Conservation (phyloP, 2,797 vertebrate species). For the Alca torda region DNA sequence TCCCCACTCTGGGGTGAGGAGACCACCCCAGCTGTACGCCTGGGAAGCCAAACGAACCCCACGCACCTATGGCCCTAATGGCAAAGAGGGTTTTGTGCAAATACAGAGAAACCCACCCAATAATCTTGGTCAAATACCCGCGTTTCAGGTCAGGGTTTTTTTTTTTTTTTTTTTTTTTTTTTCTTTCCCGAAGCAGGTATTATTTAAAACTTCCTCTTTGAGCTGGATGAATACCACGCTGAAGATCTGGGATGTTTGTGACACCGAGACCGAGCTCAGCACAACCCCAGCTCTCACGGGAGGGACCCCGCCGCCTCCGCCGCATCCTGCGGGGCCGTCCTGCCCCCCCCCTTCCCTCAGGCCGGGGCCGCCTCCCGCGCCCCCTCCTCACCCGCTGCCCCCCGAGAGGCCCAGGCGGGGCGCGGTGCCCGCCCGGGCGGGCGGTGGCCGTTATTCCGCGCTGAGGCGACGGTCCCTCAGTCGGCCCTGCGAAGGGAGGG, state of each 20-base stretch:
- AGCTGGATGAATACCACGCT: not conserved
- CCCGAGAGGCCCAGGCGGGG: not conserved
- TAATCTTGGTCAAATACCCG: accelerated
- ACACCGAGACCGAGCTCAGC: not conserved
- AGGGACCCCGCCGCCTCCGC: accelerated
- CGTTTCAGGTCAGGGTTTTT: not conserved
- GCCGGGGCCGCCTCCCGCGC: too few species aligned
- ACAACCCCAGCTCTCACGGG: accelerated
- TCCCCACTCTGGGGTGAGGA: not conserved
- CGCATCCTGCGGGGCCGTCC: not conserved
- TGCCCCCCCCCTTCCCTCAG: not conserved
- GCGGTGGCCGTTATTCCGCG: not conserved
- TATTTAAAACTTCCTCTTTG: not conserved
- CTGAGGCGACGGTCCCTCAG: not conserved
- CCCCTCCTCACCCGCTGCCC: not conserved
- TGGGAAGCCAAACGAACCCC: accelerated
- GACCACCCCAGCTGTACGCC: accelerated
- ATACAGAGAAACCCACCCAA: not conserved
- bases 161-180: not conserved
- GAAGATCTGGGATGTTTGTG: not conserved
- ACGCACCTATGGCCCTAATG: accelerated
- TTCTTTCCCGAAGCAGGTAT: not conserved
- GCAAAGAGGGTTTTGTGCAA: not conserved
- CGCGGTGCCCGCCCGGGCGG: not conserved
- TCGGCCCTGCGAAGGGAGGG: too few species aligned